phyloP scores from a whole-genome alignment of 1,140 invertebrate species.

The Drosophila bocki region DNA sequence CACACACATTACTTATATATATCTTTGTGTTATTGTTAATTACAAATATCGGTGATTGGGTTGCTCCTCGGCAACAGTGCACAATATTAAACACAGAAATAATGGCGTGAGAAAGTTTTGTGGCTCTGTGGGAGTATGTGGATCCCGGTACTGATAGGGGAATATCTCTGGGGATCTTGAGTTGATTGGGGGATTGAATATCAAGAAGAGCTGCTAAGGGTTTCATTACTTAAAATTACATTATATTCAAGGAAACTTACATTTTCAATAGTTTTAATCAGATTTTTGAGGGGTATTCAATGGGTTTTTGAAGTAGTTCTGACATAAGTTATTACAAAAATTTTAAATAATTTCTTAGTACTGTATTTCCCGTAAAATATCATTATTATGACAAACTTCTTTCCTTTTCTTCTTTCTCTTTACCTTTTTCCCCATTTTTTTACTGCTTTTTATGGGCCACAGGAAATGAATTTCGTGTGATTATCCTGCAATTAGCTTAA shows the following conservation, averaged over 20 bases:
- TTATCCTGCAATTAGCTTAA: constrained; percentile 51
- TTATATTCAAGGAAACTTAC: neutral
- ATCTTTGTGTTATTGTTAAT: constrained; percentile 60
- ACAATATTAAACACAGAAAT: constrained; percentile 42
- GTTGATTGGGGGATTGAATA: neutral
- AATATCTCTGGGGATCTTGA: neutral
- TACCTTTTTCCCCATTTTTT: neutral
- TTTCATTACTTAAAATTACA: neutral
- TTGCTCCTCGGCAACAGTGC: constrained; percentile 54
- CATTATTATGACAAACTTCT: neutral
- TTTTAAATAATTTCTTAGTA: no score
- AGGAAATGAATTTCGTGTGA: constrained; percentile 40
- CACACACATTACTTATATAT: constrained; percentile 1
- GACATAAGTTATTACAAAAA: no score
- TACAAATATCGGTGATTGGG: constrained; percentile 81
- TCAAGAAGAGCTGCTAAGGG: neutral
- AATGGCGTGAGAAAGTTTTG: constrained; percentile 74
- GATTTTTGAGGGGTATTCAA: neutral
- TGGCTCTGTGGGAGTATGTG: constrained; percentile 27
- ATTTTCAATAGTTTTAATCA: neutral
- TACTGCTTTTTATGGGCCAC: constrained; percentile 3
- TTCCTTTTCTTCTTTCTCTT: neutral
- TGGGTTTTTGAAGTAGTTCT: no score
- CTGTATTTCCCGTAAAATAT: neutral
- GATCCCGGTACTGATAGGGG: neutral